Percentiles rank a stretch among this genome's conserved stretches.
Conservation (phyloP, 2,888 invertebrate genomes). For the Drosophila borealis region DNA sequence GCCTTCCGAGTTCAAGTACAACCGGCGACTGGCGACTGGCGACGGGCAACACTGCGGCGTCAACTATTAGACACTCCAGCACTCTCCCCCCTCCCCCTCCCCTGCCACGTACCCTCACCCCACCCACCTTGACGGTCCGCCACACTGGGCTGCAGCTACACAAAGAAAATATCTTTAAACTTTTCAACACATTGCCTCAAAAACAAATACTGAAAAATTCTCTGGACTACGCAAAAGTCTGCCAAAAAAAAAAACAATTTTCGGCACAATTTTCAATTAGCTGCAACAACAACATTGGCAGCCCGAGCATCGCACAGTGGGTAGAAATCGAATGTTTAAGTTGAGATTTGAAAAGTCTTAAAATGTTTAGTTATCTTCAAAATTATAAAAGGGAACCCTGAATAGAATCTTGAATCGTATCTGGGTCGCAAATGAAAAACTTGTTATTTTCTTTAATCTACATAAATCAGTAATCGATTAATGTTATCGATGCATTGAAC, state of each 20-base stretch:
- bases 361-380: too few relatives aligned
- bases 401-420: neutral
- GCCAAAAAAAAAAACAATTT: conserved; percentile 52
- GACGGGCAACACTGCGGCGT: conserved; percentile 47
- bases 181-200: conserved; percentile 59
- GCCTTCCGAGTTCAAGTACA: conserved; percentile 74
- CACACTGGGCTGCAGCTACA: conserved; percentile 29
- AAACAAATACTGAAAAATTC: conserved; percentile 36
- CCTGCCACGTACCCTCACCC: neutral
- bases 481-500: too few relatives aligned
- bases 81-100: neutral
- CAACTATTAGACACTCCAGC: conserved; percentile 42
- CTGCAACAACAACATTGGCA: conserved; percentile 31
- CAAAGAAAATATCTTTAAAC: conserved; percentile 48
- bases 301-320: conserved; percentile 4
- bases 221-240: conserved; percentile 43
- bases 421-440: neutral
- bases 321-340: neutral
- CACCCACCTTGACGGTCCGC: too few relatives aligned
- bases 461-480: too few relatives aligned
- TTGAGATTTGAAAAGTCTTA: neutral
- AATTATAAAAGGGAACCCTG: neutral
- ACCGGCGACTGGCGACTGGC: conserved; percentile 59
- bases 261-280: conserved; percentile 74
- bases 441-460: too few relatives aligned